Base-by-base conservation (phyloP, 2,888 invertebrate species). In the Orchestes rusci region DNA sequence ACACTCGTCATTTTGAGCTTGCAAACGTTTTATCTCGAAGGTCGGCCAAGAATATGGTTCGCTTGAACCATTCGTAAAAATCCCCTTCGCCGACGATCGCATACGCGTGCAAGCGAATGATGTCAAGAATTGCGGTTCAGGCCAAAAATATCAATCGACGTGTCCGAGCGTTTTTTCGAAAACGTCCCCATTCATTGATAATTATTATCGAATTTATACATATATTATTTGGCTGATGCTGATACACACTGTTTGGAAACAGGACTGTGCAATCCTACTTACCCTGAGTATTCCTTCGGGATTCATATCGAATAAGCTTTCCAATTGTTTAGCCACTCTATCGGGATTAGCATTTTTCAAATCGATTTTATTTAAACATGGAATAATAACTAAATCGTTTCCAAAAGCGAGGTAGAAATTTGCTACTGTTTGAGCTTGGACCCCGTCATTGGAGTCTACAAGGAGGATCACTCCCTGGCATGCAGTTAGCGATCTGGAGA, bases 391-490 rank as follows among this genome's bases (percentile, higher is more conserved):
- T 39, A 96, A 69, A 56, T 93, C 81, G 53, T 79, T 80, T 39
- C 80, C 80, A 68, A 86, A 86, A 0, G 97, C 95, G 50, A 96
- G 69, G 64, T 89, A 86, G 70, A 91, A 95, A 60, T 97, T 97
- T 12, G 97, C 95, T 2, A 97, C 92, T 0, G 97, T 99, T 70
- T 99, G 97, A 0, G 97, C 96, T 72, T 96, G 93, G 2, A 95
- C 83, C 5, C 88, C 88, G 73, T 94, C 91, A 69, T 94, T 95
- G 1, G 97, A 94, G 72, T 97, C 97, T 0, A 99, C 91, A 38
- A 99, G 70, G 42, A 99, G 72, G 52, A 99, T 79, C 1, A 93
- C 96, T 7, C 96, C 96, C 73, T 96, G 91, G 63, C 94, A 96
- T 35, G 93, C 92, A 46, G 85, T 77, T 42, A 97, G 73, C 36